Base-by-base conservation (phyloP, 2,113 vertebrate species). In the Catharus fuscescens region DNA sequence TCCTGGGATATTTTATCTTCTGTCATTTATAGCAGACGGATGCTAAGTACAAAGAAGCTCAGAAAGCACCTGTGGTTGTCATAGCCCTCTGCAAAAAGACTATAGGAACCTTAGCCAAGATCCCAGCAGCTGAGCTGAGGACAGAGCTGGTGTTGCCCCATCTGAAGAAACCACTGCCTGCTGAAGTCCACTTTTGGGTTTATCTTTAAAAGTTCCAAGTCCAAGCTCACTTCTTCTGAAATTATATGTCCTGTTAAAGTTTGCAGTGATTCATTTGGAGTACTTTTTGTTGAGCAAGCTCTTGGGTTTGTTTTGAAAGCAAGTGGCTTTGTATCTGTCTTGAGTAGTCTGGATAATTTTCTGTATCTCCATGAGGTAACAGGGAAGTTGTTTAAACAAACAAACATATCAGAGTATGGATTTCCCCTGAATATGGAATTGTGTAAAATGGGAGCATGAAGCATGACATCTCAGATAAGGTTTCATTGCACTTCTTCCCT, bases 251-350 rank as follows among this genome's bases (percentile, higher is more conserved):
- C 76, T 94, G 57, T 29, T 92, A 26, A 88, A 90, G 53, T 86
- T 76, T 88, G n/a, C 82, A 64, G 72, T 95, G 88, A 88, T 87
- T 93, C 85, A 92, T 52, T 48, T 38, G 34, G 32, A 77, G 32
- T 77, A 59, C 38, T n/a, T 90, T 94, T 92, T 64, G 38, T 95
- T 95, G 76, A 93, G 91, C 79, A 96, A 95, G 45, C n/a, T 71
- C 12, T 95, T 86, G 76, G 56, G 52, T 84, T 92, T 74, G 16
- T 95, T 96, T 94, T 78, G 79, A 80, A 96, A 93, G 64, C 38
- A 84, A 81, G 57, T 81, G 65, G 52, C 53, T 92, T 93, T 90
- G 83, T 90, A 71, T 91, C 62, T 86, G 42, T 74, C 80, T 88
- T 78, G 28, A 64, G 56, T 69, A 88, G 60, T 56, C 82, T 80